phyloP scores from a whole-genome alignment of 1,140 invertebrate genomes.

The Maconellicoccus hirsutus region DNA sequence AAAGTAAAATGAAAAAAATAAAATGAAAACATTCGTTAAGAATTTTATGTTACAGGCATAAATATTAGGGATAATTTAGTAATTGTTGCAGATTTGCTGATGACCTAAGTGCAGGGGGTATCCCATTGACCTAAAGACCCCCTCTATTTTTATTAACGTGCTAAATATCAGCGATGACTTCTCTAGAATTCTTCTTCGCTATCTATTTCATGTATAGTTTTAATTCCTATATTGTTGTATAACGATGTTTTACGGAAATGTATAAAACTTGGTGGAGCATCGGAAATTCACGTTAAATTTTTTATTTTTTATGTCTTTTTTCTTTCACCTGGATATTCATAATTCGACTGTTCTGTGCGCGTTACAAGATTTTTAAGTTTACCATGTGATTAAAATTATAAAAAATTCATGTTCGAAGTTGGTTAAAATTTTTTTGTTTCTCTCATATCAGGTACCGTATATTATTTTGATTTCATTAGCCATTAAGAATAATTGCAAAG shows the following conservation, averaged over 20 bases:
- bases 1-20: neutral
- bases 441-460: too few relatives aligned
- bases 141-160: neutral
- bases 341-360: too few relatives aligned
- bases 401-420: too few relatives aligned
- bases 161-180: conserved; percentile 3
- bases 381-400: too few relatives aligned
- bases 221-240: neutral
- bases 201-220: conserved; percentile 4
- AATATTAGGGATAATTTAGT: neutral
- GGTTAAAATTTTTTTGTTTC: too few relatives aligned
- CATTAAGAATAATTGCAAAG: too few relatives aligned
- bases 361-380: too few relatives aligned
- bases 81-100: neutral
- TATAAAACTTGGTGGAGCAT: too few relatives aligned
- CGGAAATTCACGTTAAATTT: too few relatives aligned
- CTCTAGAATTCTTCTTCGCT: conserved; percentile 1
- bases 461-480: too few relatives aligned
- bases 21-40: neutral
- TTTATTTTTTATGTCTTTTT: too few relatives aligned
- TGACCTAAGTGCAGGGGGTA: neutral
- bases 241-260: neutral
- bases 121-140: conserved; percentile 2
- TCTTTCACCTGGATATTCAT: too few relatives aligned
- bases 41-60: neutral